A percentile compares a stretch with the other conserved stretches of the same genome.
These are phyloP conservation scores for Chiloscyllium plagiosum DNA, from an alignment of 2,113 vertebrate species.

Conservation along the genomic window DNA sequence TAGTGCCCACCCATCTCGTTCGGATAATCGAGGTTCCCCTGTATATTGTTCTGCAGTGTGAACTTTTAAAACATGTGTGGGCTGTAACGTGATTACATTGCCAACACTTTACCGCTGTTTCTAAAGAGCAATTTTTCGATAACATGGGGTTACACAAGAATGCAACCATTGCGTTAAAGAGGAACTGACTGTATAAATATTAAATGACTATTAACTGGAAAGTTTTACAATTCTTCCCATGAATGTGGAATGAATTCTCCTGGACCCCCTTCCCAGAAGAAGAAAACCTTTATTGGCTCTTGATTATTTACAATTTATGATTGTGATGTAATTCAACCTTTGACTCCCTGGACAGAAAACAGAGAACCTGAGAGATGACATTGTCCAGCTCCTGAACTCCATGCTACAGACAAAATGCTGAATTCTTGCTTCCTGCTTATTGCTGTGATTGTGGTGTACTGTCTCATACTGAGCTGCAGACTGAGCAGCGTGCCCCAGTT, in stretches of 20 bases:
- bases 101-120: no score
- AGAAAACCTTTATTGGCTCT: not conserved
- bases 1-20: no score
- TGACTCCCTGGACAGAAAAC: not conserved
- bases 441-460: not conserved
- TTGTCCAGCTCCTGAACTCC: not conserved
- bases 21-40: no score
- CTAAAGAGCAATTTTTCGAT: no score
- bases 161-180: no score
- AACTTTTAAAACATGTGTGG: no score
- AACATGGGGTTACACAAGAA: no score
- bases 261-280: not conserved
- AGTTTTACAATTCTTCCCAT: not conserved
- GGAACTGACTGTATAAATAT: not conserved
- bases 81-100: no score
- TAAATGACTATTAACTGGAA: not conserved
- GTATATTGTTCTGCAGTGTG: no score
- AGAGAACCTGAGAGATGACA: not conserved
- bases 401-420: not conserved
- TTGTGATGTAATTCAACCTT: not conserved
- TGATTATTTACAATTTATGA: not conserved
- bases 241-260: not conserved
- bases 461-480: no score
- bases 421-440: not conserved
- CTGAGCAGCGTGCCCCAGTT: no score